Evolutionary conservation across 2,797 vertebrate species (phyloP).

Genomic region (Odontamblyopus rebecca): DNA sequence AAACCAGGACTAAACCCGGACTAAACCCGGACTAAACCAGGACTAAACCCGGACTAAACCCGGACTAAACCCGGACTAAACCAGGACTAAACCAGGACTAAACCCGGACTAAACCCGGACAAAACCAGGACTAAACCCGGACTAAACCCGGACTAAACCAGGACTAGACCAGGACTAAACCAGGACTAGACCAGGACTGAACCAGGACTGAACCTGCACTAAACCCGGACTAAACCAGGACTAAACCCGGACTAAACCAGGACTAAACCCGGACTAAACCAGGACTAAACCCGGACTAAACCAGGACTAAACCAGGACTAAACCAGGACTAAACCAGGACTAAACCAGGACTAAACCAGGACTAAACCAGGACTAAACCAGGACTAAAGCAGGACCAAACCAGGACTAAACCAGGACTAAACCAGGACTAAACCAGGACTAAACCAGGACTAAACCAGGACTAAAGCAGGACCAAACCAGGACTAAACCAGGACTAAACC

Average conservation of each 20-base stretch:
- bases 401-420: background rate
- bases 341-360: background rate
- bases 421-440: background rate
- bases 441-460: background rate
- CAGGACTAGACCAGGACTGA: background rate
- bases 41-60: background rate
- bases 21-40: too few species aligned
- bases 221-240: background rate
- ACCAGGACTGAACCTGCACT: background rate
- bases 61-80: background rate
- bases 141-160: background rate
- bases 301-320: background rate
- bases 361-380: background rate
- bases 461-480: background rate
- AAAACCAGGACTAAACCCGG: background rate
- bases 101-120: background rate
- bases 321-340: background rate
- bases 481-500: too few species aligned
- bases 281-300: background rate
- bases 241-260: background rate
- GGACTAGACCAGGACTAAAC: background rate
- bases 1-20: too few species aligned
- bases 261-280: background rate
- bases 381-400: background rate
- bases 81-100: too few species aligned